A percentile compares a stretch with the other conserved stretches of the same genome.
These are phyloP conservation scores for Lapara coniferarum DNA, from an alignment of 2,888 invertebrate genomes.

Conservation along the genomic window DNA sequence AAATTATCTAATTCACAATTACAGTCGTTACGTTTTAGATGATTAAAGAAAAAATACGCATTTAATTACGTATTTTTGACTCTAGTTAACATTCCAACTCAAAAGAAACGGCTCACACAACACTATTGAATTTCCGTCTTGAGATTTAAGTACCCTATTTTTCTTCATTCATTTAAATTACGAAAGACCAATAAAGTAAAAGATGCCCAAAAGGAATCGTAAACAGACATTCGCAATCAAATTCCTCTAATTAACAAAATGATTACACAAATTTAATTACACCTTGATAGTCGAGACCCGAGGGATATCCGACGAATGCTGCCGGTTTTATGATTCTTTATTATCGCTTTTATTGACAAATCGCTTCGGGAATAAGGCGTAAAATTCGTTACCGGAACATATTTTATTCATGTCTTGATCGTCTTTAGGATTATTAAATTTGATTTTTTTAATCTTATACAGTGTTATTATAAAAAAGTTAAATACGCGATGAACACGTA, in stretches of 20 bases:
- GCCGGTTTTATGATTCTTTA: conserved; percentile 46
- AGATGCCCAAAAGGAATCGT: conserved; percentile 33
- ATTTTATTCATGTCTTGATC: not conserved
- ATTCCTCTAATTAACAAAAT: conserved; percentile 45
- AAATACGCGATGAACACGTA: too few relatives aligned
- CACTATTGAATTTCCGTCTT: conserved; percentile 8
- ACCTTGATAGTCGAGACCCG: conserved; percentile 31
- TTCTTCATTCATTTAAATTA: not conserved
- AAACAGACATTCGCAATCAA: conserved; percentile 42
- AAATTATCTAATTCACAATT: too few relatives aligned
- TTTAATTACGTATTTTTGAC: not conserved
- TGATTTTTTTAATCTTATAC: not conserved
- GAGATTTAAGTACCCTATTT: not conserved
- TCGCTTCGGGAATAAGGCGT: conserved; percentile 20
- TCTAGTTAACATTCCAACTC: not conserved
- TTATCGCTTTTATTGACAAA: conserved; percentile 35
- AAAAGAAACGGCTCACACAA: not conserved
- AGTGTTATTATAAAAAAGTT: too few relatives aligned
- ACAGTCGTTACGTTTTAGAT: too few relatives aligned
- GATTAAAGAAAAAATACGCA: not conserved
- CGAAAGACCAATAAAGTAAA: conserved; percentile 18
- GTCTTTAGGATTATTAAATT: not conserved
- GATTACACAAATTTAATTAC: conserved; percentile 46
- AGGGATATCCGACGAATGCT: conserved; percentile 32
- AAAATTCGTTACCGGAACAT: not conserved